phyloP scores from a whole-genome alignment of 2,113 vertebrate genomes.

The Bujurquina vittata region DNA sequence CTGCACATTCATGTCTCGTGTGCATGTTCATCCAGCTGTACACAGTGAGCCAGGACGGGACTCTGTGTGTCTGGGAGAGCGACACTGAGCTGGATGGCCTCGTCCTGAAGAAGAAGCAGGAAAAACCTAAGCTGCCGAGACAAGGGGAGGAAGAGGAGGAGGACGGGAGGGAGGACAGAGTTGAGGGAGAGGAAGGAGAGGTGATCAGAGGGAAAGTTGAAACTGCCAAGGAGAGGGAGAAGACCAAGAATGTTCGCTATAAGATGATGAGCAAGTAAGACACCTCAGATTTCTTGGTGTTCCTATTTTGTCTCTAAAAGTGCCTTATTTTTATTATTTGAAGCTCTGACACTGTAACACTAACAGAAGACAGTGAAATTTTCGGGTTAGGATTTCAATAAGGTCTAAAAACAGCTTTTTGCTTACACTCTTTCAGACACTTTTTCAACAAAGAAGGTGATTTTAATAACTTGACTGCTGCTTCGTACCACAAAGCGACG shows the following conservation, averaged over 20 bases:
- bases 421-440: slow-evolving; percentile 74
- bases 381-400: not conserved
- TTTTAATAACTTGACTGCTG: slow-evolving; percentile 89
- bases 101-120: slow-evolving; percentile 73
- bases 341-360: not conserved
- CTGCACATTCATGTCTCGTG: too few species aligned
- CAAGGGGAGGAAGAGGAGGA: slow-evolving; percentile 42
- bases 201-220: slow-evolving; percentile 84
- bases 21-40: slow-evolving; percentile 82
- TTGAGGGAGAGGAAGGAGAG: slow-evolving; percentile 65
- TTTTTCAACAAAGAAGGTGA: slow-evolving; percentile 97
- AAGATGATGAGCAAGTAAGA: slow-evolving; percentile 86
- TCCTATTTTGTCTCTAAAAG: not conserved
- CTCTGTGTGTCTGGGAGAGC: slow-evolving; percentile 93
- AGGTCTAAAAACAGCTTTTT: not conserved
- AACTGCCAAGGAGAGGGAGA: slow-evolving; percentile 68
- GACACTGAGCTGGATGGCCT: slow-evolving; percentile 87
- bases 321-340: not conserved
- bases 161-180: slow-evolving; percentile 38
- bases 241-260: slow-evolving; percentile 85
- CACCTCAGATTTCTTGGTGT: not conserved
- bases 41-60: slow-evolving; percentile 92
- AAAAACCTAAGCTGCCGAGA: slow-evolving; percentile 54
- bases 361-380: not conserved
- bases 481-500: slow-evolving; percentile 88